These are phyloP conservation scores for Acanthosepion lycidas DNA, from an alignment of 2,888 invertebrate species.

Conservation along the genomic window DNA sequence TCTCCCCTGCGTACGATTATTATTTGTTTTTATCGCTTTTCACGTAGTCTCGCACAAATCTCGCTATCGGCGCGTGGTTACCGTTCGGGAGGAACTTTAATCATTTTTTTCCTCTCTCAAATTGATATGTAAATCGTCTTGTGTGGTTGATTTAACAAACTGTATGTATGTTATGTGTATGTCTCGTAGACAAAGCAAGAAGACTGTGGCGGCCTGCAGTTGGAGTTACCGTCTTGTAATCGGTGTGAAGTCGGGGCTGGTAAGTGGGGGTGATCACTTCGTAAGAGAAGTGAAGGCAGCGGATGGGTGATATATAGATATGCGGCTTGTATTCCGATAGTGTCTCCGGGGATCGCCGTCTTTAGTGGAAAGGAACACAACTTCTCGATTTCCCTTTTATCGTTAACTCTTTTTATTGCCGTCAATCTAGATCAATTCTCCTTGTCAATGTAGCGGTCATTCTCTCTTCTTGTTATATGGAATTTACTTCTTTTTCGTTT, in stretches of 20 bases:
- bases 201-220: neutral
- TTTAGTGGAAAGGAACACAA: neutral
- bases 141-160: conserved; percentile 22
- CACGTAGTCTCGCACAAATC: neutral
- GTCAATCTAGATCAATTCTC: neutral
- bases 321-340: neutral
- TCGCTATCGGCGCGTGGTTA: neutral
- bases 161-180: conserved; percentile 13
- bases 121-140: conserved; percentile 33
- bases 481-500: no score
- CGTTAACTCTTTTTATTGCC: neutral
- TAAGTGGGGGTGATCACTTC: no score
- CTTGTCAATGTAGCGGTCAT: neutral
- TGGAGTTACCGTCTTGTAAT: neutral
- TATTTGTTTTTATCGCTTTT: neutral
- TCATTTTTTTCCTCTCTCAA: neutral
- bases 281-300: neutral
- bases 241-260: neutral
- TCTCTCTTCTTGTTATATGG: no score
- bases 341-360: neutral
- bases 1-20: neutral
- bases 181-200: neutral
- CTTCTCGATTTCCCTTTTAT: neutral
- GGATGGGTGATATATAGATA: neutral
- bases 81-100: neutral